phyloP scores from a whole-genome alignment of 2,888 invertebrate species.

The Furcula furcula region DNA sequence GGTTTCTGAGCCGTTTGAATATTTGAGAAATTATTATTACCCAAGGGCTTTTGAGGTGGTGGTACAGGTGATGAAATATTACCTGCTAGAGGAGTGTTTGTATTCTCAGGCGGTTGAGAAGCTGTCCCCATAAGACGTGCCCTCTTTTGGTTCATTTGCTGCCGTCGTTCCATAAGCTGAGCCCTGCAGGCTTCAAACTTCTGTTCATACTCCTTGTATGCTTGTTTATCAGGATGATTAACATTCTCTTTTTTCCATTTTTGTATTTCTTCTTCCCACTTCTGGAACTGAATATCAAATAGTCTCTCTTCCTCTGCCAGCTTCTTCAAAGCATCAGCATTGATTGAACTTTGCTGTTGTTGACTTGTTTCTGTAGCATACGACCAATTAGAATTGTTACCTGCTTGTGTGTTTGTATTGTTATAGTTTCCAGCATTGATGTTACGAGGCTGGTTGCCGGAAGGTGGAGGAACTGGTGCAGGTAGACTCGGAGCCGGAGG shows the following conservation, averaged over 20 bases:
- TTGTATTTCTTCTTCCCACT: conserved; percentile 96
- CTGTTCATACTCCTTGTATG: conserved; percentile 92
- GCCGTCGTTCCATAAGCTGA: conserved; percentile 89
- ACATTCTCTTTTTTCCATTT: conserved; percentile 96
- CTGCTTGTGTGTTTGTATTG: conserved; percentile 37
- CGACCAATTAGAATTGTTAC: conserved; percentile 54
- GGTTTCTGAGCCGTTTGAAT: no score
- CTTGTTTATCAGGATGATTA: conserved; percentile 94
- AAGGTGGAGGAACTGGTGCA: conserved; percentile 35
- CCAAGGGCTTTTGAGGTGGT: conserved; percentile 28
- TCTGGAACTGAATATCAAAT: conserved; percentile 93
- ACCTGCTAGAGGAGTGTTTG: conserved; percentile 17
- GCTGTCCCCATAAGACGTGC: conserved; percentile 44
- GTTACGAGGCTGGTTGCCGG: conserved; percentile 22
- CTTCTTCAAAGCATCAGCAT: conserved; percentile 64
- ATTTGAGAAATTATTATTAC: conserved; percentile 25
- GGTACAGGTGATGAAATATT: conserved; percentile 38
- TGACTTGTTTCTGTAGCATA: conserved; percentile 32
- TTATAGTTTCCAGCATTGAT: conserved; percentile 26
- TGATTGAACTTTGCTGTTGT: conserved; percentile 31
- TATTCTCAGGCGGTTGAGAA: conserved; percentile 34
- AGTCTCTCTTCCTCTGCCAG: conserved; percentile 87
- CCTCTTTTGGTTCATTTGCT: conserved; percentile 89
- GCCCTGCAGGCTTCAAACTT: conserved; percentile 93
- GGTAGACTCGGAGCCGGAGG: conserved; percentile 19